Evolutionary conservation across 2,797 vertebrate genomes (phyloP), one percentile per base, ranked within the genome.

Genomic region (Gymnothorax javanicus): DNA sequence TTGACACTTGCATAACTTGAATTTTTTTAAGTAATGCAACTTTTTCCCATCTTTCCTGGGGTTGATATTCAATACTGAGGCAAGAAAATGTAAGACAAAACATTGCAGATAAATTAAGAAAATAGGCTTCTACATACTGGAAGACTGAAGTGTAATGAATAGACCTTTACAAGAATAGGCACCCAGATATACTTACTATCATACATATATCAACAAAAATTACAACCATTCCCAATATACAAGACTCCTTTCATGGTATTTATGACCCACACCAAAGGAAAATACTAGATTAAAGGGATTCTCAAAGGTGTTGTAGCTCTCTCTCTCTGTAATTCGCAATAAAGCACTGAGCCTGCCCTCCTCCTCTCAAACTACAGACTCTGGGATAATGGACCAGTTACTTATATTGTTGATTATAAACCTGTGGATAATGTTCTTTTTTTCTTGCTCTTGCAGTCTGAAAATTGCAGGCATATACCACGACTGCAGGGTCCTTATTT

Each of bases 391-490:
- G 87, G 84, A 71, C n/a, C 8, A 25, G 7, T 15, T 73, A 15
- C 33, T 33, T 73, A 15, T 43, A 13, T 9, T 15, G 23, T 67
- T 91, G 89, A 91, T 90, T 91, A 87, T 90, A 88, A 87, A 91
- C 77, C 88, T 89, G 88, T 88, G 82, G 88, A 91, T 91, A 90
- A 90, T 90, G 82, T 82, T 85, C 89, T 91, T 59, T 87, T 89
- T 91, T 59, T 86, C 62, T 87, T 89, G 85, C 81, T 75, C 52
- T 60, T 84, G 84, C 71, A 73, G 87, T 88, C 83, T 87, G 85
- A 82, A 50, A 85, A 89, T 88, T 87, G 79, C 84, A 81, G 90
- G 89, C 86, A 82, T 87, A 82, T 87, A 43, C 88, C 67, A 75
- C 69, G 64, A 85, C 89, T 54, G 71, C 52, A 84, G 85, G 86